Evolutionary conservation across 2,888 invertebrate species (phyloP).

Genomic region (Ellobium chinense): DNA sequence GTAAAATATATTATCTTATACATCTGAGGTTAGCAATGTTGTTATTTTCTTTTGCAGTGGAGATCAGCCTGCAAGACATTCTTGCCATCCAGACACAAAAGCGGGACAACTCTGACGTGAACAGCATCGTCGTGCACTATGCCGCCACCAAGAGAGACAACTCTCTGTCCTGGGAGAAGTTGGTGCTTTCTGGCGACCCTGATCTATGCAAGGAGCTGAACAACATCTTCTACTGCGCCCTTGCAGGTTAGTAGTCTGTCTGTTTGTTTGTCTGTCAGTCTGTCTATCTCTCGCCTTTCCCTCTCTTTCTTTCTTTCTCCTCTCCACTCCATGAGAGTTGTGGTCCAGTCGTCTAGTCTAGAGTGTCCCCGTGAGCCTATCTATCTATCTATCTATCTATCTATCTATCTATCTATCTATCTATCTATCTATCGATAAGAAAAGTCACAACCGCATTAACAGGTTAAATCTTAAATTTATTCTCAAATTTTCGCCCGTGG

Average conservation of each 20-base stretch:
- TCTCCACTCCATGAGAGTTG: neutral
- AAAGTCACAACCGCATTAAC: too few species aligned
- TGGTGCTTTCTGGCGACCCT: constrained; percentile 31
- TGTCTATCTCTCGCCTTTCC: neutral
- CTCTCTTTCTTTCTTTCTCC: neutral
- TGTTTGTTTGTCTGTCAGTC: constrained; percentile 14
- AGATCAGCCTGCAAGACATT: constrained; percentile 34
- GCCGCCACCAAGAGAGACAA: constrained; percentile 32
- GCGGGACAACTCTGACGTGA: constrained; percentile 23
- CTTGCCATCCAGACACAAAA: constrained; percentile 38
- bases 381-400: constrained; percentile 9
- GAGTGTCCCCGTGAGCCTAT: neutral
- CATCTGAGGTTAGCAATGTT: too few species aligned
- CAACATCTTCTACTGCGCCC: constrained; percentile 21
- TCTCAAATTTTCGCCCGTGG: too few species aligned
- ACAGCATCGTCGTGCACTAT: constrained; percentile 42
- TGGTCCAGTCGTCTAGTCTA: neutral
- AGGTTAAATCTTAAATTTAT: too few species aligned
- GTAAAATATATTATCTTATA: too few species aligned
- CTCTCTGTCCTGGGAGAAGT: constrained; percentile 40
- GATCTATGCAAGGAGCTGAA: constrained; percentile 37
- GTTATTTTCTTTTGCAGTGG: too few species aligned
- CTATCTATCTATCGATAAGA: neutral
- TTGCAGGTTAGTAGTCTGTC: constrained; percentile 29
- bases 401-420: neutral